phyloP scores from a whole-genome alignment of 2,113 vertebrate species.

The Pelvicachromis taeniatus region DNA sequence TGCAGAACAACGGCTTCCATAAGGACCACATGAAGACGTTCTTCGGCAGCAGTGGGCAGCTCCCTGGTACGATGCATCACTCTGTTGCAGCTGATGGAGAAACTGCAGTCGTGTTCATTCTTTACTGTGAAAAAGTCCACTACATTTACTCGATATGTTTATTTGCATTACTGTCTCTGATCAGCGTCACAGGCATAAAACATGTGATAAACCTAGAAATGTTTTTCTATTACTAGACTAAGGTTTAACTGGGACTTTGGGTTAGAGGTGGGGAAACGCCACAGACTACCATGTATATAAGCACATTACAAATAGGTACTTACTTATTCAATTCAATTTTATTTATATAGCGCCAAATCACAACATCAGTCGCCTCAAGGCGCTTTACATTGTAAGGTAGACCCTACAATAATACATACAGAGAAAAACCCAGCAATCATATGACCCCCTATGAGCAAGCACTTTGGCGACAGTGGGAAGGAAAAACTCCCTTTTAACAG shows the following conservation, averaged over 20 bases:
- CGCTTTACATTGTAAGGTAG: no score
- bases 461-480: no score
- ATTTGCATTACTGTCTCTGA: neutral
- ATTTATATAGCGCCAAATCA: no score
- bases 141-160: neutral
- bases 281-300: neutral
- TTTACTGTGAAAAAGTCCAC: neutral
- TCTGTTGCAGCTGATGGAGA: neutral
- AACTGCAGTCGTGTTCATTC: neutral
- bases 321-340: no score
- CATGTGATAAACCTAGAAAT: neutral
- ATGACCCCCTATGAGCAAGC: no score
- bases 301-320: neutral
- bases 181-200: neutral
- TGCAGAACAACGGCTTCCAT: constrained; percentile 75
- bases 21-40: constrained; percentile 80
- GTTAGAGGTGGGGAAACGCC: no score
- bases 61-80: constrained; percentile 57
- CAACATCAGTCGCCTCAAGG: no score
- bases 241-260: no score
- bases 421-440: no score
- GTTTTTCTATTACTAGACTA: neutral
- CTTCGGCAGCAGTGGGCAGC: constrained; percentile 72
- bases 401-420: no score
- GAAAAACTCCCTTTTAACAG: no score